Evolutionary conservation across 2,888 invertebrate genomes (phyloP), one percentile per base, ranked within the genome.

Genomic region (Ormyrus labotus): DNA sequence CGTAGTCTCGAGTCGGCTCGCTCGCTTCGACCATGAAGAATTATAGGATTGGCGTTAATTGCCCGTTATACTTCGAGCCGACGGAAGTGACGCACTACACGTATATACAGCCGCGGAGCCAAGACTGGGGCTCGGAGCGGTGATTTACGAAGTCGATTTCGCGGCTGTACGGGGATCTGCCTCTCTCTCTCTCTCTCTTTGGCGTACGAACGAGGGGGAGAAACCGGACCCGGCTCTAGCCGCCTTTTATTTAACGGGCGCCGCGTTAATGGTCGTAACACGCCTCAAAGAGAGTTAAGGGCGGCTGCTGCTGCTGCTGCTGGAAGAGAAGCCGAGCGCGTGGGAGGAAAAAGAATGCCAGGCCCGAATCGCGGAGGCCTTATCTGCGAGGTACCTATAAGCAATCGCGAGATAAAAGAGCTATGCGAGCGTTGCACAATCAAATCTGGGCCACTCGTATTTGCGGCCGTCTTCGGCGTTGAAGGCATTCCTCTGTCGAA

Each of bases 11-110:
- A 48, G 53, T 9, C 11, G 13, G 48, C 19, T n/a, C 55, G 78
- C 74, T 78, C 51, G 55, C 76, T 61, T 60, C 69, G 76, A 81
- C 73, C 81, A 80, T 82, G 82, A 83, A 83, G 83, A 84, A 84
- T 84, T 82, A 82, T 80, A 81, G 81, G 82, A 83, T 84, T 84
- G 84, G 84, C 84, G 84, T 85, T 85, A 85, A 85, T 85, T 85
- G 84, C 80, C 81, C 81, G 84, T 84, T 84, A 84, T 83, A 81
- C 83, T 71, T 73, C 81, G 80, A 82, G 63, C 81, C 81, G 81
- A 83, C 83, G 83, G 83, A 85, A 83, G 81, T 84, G 84, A 85
- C 82, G 82, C 83, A 80, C 77, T 75, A 77, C 81, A 76, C 53
- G 53, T 50, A 72, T 76, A 77, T 78, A 60, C 45, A 57, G 47